Base-by-base conservation (phyloP, 2,113 vertebrate genomes). In the Semnornis frantzii region DNA sequence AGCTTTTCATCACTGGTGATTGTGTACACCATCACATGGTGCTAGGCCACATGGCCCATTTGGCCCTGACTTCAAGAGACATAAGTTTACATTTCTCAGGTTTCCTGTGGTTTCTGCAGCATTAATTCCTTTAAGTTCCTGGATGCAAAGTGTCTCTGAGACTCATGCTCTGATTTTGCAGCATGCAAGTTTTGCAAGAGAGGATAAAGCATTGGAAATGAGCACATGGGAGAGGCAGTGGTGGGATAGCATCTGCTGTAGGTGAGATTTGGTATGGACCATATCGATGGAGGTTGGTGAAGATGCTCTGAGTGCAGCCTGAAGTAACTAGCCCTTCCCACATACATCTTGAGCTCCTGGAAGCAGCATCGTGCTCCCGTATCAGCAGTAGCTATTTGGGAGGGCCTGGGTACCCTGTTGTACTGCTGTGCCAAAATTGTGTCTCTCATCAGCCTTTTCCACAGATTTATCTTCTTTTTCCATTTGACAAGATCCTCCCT, bases 361-460 rank as follows among this genome's bases (percentile, higher is more conserved):
- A 70, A 83, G 59, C 39, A 33, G 30, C 8, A 1, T 31, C 33
- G 18, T 44, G 15, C 52, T 80, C 54, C 64, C 3, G 0, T 28
- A 15, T 5, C 15, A 54, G 17, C 1, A 0, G 33, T 63, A 16
- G 30, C 5, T 16, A 7, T n/a, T 28, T n/a, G 42, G 1, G 0
- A 48, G 58, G 28, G n/a, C 8, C 62, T 37, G 30, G 30, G 17
- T 30, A 30, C 58, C 3, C 2, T 0, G 0, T n/a, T 16, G 12
- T 15, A 19, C 30, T 34, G 7, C 10, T 52, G 33, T 50, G 75
- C 17, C 8, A 12, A n/a, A 60, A 34, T 25, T n/a, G 44, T 58
- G 62, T 37, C 28, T 83, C n/a, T 70, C 4, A 0, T 55, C 18
- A 34, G 37, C 28, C 30, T 65, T 58, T 50, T 12, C 25, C 4